Conservation (phyloP, 1,140 invertebrate species). For the Cyclina sinensis region DNA sequence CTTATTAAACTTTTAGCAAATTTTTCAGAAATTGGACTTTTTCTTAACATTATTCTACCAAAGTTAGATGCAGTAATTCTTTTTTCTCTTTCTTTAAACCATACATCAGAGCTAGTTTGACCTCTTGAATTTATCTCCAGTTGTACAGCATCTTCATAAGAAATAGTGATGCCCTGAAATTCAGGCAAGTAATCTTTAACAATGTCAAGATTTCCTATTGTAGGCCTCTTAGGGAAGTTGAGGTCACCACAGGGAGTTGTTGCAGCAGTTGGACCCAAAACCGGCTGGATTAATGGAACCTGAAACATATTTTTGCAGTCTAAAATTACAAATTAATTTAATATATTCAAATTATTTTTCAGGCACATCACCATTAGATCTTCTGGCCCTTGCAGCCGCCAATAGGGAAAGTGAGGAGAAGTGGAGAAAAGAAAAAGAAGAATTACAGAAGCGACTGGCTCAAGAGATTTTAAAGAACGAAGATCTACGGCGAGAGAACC, state of each 20-base stretch:
- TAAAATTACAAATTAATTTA: neutral
- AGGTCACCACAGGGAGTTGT: slow-evolving; percentile 14
- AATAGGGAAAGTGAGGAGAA: neutral
- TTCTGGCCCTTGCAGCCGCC: slow-evolving; percentile 52
- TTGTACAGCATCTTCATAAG: neutral
- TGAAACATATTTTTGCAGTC: too few relatives aligned
- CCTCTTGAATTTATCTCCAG: slow-evolving; percentile 17
- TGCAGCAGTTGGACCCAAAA: slow-evolving; percentile 35
- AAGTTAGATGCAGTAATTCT: slow-evolving; percentile 32
- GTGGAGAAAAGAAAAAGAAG: neutral
- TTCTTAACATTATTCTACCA: slow-evolving; percentile 29
- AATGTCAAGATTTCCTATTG: neutral
- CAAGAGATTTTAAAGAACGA: neutral
- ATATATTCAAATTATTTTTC: too few relatives aligned
- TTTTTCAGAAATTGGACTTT: neutral
- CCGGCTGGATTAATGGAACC: neutral
- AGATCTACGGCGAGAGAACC: neutral
- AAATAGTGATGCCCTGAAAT: neutral
- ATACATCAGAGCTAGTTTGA: neutral
- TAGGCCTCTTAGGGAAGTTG: neutral
- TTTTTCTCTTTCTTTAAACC: neutral
- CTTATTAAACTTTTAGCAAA: neutral
- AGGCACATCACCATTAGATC: slow-evolving; percentile 5
- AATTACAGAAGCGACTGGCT: neutral
- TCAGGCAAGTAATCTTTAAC: neutral